Evolutionary conservation across 2,888 invertebrate genomes (phyloP).

Genomic region (Agrotis clavis): DNA sequence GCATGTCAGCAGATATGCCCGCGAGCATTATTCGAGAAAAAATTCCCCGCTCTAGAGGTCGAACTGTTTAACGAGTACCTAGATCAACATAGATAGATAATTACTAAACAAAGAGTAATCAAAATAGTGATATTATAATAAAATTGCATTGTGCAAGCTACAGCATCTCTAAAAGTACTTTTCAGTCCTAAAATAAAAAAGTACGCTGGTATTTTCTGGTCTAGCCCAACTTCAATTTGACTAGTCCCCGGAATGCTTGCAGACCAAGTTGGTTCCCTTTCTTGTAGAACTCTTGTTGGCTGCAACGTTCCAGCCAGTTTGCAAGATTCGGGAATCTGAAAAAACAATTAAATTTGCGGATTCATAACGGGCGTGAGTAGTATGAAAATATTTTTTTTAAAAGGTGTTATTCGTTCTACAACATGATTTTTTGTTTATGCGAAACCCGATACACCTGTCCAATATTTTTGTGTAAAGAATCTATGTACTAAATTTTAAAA

Average conservation of each 20-base stretch:
- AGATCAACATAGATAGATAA: neutral
- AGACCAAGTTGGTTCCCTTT: slow-evolving; percentile 72
- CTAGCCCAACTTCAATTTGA: slow-evolving; percentile 64
- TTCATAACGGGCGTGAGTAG: neutral
- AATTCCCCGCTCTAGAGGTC: no score
- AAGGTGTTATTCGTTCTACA: no score
- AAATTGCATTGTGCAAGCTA: slow-evolving; percentile 19
- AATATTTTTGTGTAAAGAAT: no score
- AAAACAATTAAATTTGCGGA: slow-evolving; percentile 22
- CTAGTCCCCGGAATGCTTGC: slow-evolving; percentile 46
- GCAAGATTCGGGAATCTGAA: slow-evolving; percentile 76
- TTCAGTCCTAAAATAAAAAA: no score
- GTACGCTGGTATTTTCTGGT: neutral
- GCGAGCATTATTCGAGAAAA: no score
- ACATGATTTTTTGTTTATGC: no score
- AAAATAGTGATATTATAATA: neutral
- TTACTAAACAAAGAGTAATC: neutral
- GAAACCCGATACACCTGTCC: no score
- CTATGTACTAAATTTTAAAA: no score
- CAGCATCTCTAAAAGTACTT: neutral
- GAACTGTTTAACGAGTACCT: no score
- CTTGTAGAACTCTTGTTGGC: slow-evolving; percentile 76
- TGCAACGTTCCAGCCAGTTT: slow-evolving; percentile 75
- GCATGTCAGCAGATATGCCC: no score
- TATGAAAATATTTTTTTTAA: no score